Evolutionary conservation across 1,140 invertebrate genomes (phyloP).

Genomic region (Pygmarrhopalites habei): DNA sequence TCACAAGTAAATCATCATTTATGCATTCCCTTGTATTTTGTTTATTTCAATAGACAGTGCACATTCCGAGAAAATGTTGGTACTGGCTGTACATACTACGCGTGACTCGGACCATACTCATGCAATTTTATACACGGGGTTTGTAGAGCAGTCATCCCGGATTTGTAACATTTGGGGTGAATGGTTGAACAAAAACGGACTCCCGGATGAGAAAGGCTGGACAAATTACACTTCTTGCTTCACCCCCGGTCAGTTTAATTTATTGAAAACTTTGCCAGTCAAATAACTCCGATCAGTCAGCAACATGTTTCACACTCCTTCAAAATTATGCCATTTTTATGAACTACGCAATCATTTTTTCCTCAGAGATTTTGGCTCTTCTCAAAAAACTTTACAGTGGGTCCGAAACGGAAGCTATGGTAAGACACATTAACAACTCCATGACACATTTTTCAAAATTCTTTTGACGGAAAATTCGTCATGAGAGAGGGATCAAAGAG

Average conservation of each 20-base stretch:
- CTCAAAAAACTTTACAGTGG: conserved; percentile 56
- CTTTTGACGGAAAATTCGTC: neutral
- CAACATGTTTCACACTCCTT: no score
- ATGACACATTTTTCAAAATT: neutral
- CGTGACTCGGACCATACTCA: neutral
- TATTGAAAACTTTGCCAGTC: no score
- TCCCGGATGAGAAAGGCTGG: conserved; percentile 57
- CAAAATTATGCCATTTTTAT: no score
- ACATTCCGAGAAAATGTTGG: neutral
- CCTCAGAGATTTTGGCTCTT: conserved; percentile 58
- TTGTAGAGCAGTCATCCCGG: conserved; percentile 63
- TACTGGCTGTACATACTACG: neutral
- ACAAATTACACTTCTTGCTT: conserved; percentile 81
- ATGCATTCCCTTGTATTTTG: neutral
- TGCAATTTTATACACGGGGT: neutral
- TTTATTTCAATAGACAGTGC: neutral
- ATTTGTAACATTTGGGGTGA: conserved; percentile 49
- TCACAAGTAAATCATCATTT: conserved; percentile 56
- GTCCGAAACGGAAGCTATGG: conserved; percentile 46
- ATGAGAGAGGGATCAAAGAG: neutral
- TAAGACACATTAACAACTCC: conserved; percentile 19
- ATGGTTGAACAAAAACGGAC: conserved; percentile 38
- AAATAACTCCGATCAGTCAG: no score
- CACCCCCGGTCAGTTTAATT: no score
- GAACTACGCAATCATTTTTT: no score